phyloP scores from a whole-genome alignment of 2,797 vertebrate species.

The Ataeniobius toweri region DNA sequence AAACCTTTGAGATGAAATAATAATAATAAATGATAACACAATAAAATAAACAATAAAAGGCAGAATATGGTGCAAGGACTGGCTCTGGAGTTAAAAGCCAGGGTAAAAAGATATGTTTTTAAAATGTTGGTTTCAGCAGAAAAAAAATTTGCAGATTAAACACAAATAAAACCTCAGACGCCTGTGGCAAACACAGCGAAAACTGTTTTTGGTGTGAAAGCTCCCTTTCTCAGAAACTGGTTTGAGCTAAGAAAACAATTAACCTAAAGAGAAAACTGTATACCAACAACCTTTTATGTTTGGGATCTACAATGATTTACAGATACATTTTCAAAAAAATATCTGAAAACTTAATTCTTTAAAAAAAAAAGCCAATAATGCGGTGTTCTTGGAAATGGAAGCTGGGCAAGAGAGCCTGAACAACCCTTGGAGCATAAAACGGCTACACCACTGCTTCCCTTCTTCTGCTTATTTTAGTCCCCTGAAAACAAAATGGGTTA shows the following conservation, averaged over 20 bases:
- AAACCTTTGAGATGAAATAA: no score
- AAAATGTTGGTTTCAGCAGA: no score
- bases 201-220: not conserved
- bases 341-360: not conserved
- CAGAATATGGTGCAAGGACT: no score
- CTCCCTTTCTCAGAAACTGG: not conserved
- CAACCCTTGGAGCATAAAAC: not conserved
- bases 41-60: no score
- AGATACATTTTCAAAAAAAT: not conserved
- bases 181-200: no score
- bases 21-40: no score
- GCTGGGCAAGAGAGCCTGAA: not conserved
- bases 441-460: not conserved
- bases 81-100: no score
- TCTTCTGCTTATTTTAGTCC: not conserved
- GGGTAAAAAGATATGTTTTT: no score
- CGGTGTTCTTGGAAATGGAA: not conserved
- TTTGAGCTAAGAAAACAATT: not conserved
- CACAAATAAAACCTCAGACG: no score
- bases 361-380: not conserved
- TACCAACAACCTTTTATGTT: not conserved
- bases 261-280: not conserved
- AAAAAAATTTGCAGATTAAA: no score
- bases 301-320: not conserved
- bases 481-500: not conserved